These are phyloP conservation scores for Chelonoidis abingdonii DNA, from an alignment of 2,113 vertebrate genomes.

Conservation along the genomic window DNA sequence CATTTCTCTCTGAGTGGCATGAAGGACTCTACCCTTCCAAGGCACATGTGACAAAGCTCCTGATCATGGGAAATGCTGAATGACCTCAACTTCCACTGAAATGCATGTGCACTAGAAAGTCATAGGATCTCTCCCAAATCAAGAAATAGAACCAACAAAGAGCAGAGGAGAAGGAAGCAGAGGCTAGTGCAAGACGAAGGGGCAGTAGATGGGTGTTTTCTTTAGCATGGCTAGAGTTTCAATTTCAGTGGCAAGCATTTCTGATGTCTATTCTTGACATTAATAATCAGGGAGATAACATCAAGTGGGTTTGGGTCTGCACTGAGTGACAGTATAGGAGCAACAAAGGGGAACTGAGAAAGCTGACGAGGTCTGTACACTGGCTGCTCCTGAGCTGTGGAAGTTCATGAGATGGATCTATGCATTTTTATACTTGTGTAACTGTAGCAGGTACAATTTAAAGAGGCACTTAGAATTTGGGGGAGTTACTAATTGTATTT, in stretches of 20 bases:
- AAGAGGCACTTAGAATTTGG: slow-evolving; percentile 51
- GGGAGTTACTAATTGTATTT: slow-evolving; percentile 37
- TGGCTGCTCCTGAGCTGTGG: slow-evolving; percentile 43
- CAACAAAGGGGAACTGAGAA: neutral
- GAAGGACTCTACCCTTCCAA: neutral
- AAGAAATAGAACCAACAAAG: neutral
- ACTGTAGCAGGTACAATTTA: neutral
- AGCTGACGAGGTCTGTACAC: neutral
- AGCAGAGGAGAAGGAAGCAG: neutral
- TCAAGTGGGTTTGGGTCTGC: neutral
- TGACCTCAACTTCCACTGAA: neutral
- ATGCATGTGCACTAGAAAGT: neutral
- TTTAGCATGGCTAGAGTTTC: neutral
- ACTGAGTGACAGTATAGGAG: neutral
- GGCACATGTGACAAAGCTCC: neutral
- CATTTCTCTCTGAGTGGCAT: neutral
- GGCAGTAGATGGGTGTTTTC: neutral
- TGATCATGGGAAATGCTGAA: neutral
- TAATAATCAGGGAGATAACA: neutral
- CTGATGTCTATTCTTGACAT: neutral
- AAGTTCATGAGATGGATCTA: neutral
- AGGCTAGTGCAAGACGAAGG: neutral
- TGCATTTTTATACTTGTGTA: neutral
- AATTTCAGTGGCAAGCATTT: neutral
- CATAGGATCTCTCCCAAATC: neutral